phyloP scores from a whole-genome alignment of 2,113 vertebrate genomes.

The Damaliscus lunatus region DNA sequence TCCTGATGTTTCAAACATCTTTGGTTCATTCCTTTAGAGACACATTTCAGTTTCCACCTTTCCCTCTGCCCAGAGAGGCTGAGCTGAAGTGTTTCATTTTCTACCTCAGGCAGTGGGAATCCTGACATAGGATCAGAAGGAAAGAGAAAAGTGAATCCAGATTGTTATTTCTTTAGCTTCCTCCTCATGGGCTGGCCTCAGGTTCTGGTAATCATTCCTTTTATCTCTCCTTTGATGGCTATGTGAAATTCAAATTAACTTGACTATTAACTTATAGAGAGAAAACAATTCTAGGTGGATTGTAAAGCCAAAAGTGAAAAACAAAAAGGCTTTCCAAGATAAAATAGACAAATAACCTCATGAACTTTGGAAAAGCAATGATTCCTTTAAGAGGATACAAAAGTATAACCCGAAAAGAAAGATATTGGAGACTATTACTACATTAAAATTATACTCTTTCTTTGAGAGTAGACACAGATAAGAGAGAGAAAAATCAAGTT shows the following conservation, averaged over 20 bases:
- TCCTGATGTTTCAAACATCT: not conserved
- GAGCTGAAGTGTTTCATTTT: not conserved
- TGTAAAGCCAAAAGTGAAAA: not conserved
- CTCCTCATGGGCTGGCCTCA: not conserved
- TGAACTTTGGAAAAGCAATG: not conserved
- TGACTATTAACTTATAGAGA: not conserved
- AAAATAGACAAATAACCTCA: not conserved
- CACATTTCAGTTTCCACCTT: not conserved
- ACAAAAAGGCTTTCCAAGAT: not conserved
- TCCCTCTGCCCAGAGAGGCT: not conserved
- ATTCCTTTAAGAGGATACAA: not conserved
- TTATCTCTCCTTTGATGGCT: not conserved
- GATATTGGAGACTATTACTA: not conserved
- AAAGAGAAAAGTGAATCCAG: not conserved
- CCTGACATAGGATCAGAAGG: not conserved
- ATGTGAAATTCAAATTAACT: not conserved
- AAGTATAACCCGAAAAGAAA: not conserved
- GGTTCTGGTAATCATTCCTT: not conserved
- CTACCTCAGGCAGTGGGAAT: not conserved
- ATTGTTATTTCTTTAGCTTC: not conserved
- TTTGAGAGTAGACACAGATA: not conserved
- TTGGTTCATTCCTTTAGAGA: not conserved
- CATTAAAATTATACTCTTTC: not conserved
- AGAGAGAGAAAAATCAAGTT: not conserved
- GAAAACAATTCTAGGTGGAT: not conserved